Conservation (phyloP, 2,888 invertebrate species). For the Agelastica alni region DNA sequence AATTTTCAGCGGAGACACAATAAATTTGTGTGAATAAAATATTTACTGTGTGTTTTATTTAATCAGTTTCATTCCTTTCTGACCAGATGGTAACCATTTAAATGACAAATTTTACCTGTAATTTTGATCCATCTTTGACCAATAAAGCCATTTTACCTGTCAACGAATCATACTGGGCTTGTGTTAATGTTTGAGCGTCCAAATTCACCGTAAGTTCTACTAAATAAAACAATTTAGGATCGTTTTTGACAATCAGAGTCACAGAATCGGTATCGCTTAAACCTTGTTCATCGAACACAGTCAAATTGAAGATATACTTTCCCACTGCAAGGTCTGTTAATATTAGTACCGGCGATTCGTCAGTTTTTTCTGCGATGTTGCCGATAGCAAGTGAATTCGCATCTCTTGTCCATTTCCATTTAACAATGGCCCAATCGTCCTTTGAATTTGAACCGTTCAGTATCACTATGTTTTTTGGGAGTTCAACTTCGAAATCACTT, state of each 20-base stretch:
- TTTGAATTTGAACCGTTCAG: slow-evolving; percentile 84
- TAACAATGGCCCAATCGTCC: slow-evolving; percentile 84
- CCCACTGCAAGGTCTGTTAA: slow-evolving; percentile 84
- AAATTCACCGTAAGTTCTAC: slow-evolving; percentile 82
- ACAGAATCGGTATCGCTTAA: slow-evolving; percentile 80
- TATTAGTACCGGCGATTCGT: slow-evolving; percentile 77
- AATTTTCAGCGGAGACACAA: no score
- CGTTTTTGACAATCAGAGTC: slow-evolving; percentile 79
- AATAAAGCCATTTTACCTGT: slow-evolving; percentile 80
- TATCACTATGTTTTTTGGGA: slow-evolving; percentile 76
- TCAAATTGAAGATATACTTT: slow-evolving; percentile 84
- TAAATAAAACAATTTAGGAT: slow-evolving; percentile 74
- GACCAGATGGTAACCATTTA: no score
- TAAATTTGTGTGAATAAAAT: no score
- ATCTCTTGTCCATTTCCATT: slow-evolving; percentile 83
- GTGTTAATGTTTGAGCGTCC: slow-evolving; percentile 69
- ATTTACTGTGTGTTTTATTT: no score
- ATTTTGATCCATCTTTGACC: slow-evolving; percentile 72
- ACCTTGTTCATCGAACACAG: slow-evolving; percentile 91
- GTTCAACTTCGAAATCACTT: slow-evolving; percentile 75
- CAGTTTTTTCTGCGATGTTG: slow-evolving; percentile 71
- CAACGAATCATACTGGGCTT: slow-evolving; percentile 75
- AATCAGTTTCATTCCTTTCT: no score
- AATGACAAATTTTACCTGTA: slow-evolving; percentile 53
- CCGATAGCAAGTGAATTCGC: slow-evolving; percentile 82